phyloP scores from a whole-genome alignment of 2,888 invertebrate species.

The Amaurobius ferox region DNA sequence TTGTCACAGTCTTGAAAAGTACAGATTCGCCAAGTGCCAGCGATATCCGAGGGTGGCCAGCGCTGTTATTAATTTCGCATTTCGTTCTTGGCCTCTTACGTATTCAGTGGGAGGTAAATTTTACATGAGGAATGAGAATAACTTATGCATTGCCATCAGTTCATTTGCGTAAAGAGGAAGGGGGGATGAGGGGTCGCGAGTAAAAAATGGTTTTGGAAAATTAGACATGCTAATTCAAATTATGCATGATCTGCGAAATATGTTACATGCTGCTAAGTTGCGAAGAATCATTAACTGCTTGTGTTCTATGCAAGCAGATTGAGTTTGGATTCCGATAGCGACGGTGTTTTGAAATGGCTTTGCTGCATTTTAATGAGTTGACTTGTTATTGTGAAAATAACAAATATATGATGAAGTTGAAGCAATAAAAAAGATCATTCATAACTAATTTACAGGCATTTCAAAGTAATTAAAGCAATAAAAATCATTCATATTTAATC shows the following conservation, averaged over 20 bases:
- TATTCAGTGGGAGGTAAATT: constrained; percentile 39
- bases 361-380: too few relatives aligned
- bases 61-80: constrained; percentile 55
- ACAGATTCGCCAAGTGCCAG: constrained; percentile 32
- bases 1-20: constrained; percentile 43
- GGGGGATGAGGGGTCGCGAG: neutral
- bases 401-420: too few relatives aligned
- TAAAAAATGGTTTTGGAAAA: neutral
- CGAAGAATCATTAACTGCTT: too few relatives aligned
- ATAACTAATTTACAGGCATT: too few relatives aligned
- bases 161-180: neutral
- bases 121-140: constrained; percentile 19
- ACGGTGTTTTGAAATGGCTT: too few relatives aligned
- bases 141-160: neutral
- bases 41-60: neutral
- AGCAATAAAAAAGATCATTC: too few relatives aligned
- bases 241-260: neutral
- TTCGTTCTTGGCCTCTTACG: constrained; percentile 37
- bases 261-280: too few relatives aligned
- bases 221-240: neutral
- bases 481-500: too few relatives aligned
- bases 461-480: too few relatives aligned
- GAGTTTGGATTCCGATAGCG: too few relatives aligned
- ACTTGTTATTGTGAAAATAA: too few relatives aligned
- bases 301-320: too few relatives aligned